Conservation (phyloP, 1,140 invertebrate genomes). For the Drosophila subpulchrella region DNA sequence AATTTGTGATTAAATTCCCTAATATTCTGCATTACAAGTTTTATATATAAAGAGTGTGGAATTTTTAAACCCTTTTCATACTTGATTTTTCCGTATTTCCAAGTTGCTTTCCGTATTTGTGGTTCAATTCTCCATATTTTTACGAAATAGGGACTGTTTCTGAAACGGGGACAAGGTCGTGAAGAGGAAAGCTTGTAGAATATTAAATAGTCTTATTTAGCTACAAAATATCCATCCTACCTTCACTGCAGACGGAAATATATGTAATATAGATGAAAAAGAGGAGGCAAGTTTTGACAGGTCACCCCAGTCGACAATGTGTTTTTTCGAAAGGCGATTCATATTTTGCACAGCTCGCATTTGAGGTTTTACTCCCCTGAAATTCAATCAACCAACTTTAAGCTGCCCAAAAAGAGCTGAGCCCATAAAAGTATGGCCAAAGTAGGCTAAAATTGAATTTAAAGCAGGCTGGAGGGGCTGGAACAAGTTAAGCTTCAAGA, state of each 20-base stretch:
- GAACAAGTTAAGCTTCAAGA: constrained; percentile 33
- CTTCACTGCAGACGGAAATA: neutral
- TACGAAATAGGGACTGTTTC: too few relatives aligned
- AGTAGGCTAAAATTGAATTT: constrained; percentile 53
- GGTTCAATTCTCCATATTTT: too few relatives aligned
- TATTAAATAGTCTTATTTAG: neutral
- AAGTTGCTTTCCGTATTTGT: too few relatives aligned
- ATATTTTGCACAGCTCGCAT: constrained; percentile 38
- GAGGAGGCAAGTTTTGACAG: constrained; percentile 44
- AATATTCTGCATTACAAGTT: too few relatives aligned
- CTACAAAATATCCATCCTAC: neutral
- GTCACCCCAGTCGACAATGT: constrained; percentile 14
- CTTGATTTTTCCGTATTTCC: too few relatives aligned
- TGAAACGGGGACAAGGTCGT: too few relatives aligned
- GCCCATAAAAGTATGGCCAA: constrained; percentile 46
- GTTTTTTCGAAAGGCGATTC: constrained; percentile 35
- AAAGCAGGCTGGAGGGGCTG: constrained; percentile 13
- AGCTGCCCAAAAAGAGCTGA: constrained; percentile 32
- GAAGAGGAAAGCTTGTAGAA: too few relatives aligned
- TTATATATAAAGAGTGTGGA: too few relatives aligned
- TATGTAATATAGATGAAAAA: constrained; percentile 19
- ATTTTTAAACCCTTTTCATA: too few relatives aligned
- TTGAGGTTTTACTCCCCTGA: constrained; percentile 34
- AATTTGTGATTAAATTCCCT: too few relatives aligned
- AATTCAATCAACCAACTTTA: constrained; percentile 51